These are phyloP conservation scores for Spermophilus dauricus DNA, from an alignment of 2,113 vertebrate species.

Conservation along the genomic window DNA sequence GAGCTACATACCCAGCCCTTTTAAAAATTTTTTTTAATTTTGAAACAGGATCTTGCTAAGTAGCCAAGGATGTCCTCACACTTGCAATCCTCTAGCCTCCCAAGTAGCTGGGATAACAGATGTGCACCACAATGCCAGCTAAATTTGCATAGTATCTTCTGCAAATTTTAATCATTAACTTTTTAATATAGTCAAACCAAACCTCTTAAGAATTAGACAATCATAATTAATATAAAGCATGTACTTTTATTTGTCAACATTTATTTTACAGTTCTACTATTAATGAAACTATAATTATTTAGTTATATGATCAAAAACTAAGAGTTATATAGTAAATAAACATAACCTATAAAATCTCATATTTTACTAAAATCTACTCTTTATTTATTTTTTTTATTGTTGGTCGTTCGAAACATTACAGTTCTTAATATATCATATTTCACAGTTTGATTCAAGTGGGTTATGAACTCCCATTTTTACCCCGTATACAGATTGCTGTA, in stretches of 20 bases:
- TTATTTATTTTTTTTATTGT: background rate
- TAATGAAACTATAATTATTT: background rate
- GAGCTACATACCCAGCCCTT: background rate
- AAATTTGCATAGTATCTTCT: background rate
- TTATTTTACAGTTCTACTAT: background rate
- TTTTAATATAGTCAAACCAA: background rate
- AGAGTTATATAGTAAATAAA: slow-evolving; percentile 36
- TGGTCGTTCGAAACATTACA: too few species aligned
- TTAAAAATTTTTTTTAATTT: background rate
- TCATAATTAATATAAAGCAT: background rate
- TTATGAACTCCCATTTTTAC: too few species aligned
- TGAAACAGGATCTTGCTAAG: background rate
- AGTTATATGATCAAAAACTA: background rate
- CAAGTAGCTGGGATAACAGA: background rate
- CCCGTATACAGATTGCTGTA: too few species aligned
- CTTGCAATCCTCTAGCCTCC: background rate
- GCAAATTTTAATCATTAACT: slow-evolving; percentile 49
- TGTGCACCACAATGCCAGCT: background rate
- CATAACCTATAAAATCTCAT: background rate
- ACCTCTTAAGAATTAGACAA: background rate
- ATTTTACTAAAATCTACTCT: slow-evolving; percentile 30
- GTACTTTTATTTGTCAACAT: slow-evolving; percentile 34
- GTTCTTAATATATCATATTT: too few species aligned
- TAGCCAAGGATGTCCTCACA: background rate
- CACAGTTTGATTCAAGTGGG: too few species aligned